Evolutionary conservation across 2,888 invertebrate genomes (phyloP).

Genomic region (Sepiola atlantica): DNA sequence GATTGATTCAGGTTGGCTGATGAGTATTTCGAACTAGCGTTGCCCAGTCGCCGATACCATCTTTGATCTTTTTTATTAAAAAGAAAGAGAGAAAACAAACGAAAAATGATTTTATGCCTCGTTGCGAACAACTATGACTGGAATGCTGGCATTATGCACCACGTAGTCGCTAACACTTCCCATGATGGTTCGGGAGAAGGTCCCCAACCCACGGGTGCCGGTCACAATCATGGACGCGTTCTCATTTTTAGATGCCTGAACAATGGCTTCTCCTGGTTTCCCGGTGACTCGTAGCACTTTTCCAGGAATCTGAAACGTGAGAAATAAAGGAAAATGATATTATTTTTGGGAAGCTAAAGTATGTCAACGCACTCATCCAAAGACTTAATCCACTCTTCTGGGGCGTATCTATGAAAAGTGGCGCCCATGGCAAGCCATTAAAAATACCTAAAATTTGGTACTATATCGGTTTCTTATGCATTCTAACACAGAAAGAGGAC

Average conservation of each 20-base stretch:
- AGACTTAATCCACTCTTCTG: too few relatives aligned
- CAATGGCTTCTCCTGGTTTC: slow-evolving; percentile 40
- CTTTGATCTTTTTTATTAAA: not conserved
- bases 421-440: too few relatives aligned
- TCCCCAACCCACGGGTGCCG: slow-evolving; percentile 41
- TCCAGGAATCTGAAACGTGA: slow-evolving; percentile 39
- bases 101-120: not conserved
- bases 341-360: not conserved
- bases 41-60: not conserved
- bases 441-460: too few relatives aligned
- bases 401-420: too few relatives aligned
- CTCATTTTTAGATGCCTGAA: not conserved
- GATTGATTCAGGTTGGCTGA: not conserved
- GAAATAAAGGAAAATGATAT: not conserved
- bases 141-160: slow-evolving; percentile 38
- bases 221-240: slow-evolving; percentile 44
- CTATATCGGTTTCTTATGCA: too few relatives aligned
- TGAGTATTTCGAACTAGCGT: not conserved
- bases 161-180: slow-evolving; percentile 47
- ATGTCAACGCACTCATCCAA: too few relatives aligned
- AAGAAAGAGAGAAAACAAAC: not conserved
- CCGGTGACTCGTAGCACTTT: slow-evolving; percentile 32
- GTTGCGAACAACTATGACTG: slow-evolving; percentile 42
- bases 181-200: not conserved
- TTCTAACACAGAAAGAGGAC: too few relatives aligned